Base-by-base conservation (phyloP, 1,140 invertebrate species). In the Tribolium madens region DNA sequence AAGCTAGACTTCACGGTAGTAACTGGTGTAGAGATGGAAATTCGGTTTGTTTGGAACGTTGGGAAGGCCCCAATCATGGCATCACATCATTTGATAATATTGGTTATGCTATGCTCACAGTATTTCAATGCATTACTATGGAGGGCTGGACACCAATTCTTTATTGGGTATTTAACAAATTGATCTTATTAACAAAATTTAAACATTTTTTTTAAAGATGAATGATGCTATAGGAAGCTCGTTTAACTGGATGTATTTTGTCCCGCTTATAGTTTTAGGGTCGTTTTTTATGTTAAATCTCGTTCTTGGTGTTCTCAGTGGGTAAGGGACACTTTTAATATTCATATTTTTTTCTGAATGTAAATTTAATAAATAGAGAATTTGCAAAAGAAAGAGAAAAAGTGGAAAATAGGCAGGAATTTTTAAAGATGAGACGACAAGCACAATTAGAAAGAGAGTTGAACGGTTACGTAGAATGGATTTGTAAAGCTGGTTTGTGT, bases 281-380 rank as follows among this genome's bases (percentile, higher is more conserved):
- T 99, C 98, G 87, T 99, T 99, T 93, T 99, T 99, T 92, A 99
- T 99, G 98, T 95, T 99, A 91, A 99, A 99, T 92, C 93, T 99
- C 92, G 98, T 99, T 93, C 97, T 99, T 89, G 98, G 98, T 95
- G 98, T 99, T 84, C 94, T 99, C 87, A 98, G 97, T 90, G 98
- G 98, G 98, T 99, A 90, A 95, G 96, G 92, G 26, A n/a, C 33
- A 47, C 7, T 68, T 52, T 70, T 50, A 10, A 47, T 82, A 48
- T n/a, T n/a, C n/a, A n/a, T n/a, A 64, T 76, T 71, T 80, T 81
- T 73, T 79, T 84, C 21, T n/a, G n/a, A n/a, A n/a, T n/a, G n/a
- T n/a, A n/a, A 26, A 26, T 26, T 26, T 2, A 5, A 5, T 0
- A 26, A 36, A 84, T 93, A 99, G 98, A 92, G 98, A 99, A 90